Base-by-base conservation (phyloP, 1,140 invertebrate genomes). In the Psilanteris sp. region DNA sequence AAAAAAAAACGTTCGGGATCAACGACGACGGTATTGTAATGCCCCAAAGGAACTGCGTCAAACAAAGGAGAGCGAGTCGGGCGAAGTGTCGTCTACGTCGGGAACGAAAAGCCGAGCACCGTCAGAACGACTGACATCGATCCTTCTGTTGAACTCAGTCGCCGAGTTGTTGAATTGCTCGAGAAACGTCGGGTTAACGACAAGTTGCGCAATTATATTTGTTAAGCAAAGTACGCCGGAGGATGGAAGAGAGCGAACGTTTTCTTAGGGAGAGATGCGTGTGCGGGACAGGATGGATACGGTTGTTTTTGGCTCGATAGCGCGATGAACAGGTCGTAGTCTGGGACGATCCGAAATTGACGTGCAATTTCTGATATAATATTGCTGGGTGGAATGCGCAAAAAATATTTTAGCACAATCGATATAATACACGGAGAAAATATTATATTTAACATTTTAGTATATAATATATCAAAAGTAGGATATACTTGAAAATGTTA, bases 141-240 rank as follows among this genome's bases (percentile, higher is more conserved):
- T 75, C 72, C 62, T 57, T 48, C 62, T 39, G 54, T 48, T 68
- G 55, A 75, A 59, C 62, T 46, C 16, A 1, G 48, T 55, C 26
- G 41, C 32, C 16, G 54, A 68, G 62, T 48, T 48, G 62, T 68
- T 68, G 62, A 68, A 57, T 68, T 62, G 55, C 57, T 34, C 10
- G 55, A 31, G 34, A 68, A 75, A 62, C 41, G 44, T 62, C 29
- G 34, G 41, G 62, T 75, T 68, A 62, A 62, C 62, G 68, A 75
- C 72, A 55, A 68, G 48, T 32, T 29, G 32, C 20, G 41, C 62
- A 75, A 75, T 68, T 74, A 74, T 67, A 67, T 74, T 62, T 68
- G 62, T 67, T 68, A 55, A n/a, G 55, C 50, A 57, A 50, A 62
- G 39, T 62, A 54, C 20, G 41, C 22, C 43, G 22, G 2, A 7